Evolutionary conservation across 2,888 invertebrate species (phyloP).

Genomic region (Sarcophaga variegata): DNA sequence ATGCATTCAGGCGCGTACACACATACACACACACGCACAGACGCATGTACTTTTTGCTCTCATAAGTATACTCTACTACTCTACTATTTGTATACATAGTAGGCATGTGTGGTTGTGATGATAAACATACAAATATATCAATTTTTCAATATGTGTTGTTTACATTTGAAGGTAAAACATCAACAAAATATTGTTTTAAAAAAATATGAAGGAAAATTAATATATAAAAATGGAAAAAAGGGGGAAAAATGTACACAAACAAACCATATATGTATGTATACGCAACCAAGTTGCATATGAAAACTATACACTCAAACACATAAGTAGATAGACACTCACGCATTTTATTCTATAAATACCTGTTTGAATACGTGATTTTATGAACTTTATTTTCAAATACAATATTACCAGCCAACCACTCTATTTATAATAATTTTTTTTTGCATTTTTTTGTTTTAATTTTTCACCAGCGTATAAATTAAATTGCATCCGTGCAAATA

Average conservation of each 20-base stretch:
- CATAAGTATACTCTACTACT: background rate
- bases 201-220: slow-evolving; percentile 7
- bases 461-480: slow-evolving; percentile 62
- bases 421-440: slow-evolving; percentile 16
- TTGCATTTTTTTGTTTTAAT: background rate
- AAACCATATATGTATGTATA: background rate
- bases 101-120: background rate
- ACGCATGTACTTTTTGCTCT: background rate
- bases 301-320: background rate
- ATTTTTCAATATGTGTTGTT: slow-evolving; percentile 67
- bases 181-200: slow-evolving; percentile 9
- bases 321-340: background rate
- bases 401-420: background rate
- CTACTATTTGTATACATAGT: too few species aligned
- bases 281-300: background rate
- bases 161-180: slow-evolving; percentile 62
- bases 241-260: slow-evolving; percentile 44
- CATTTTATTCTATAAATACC: slow-evolving; percentile 31
- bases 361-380: slow-evolving; percentile 65
- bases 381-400: slow-evolving; percentile 39
- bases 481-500: slow-evolving; percentile 72
- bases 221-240: slow-evolving; percentile 29
- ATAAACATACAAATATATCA: slow-evolving; percentile 60
- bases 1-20: slow-evolving; percentile 44
- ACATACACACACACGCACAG: background rate